A percentile compares a stretch with the other conserved stretches of the same genome.
These are phyloP conservation scores for Peromyscus eremicus DNA, from an alignment of 2,797 vertebrate genomes.

Conservation along the genomic window DNA sequence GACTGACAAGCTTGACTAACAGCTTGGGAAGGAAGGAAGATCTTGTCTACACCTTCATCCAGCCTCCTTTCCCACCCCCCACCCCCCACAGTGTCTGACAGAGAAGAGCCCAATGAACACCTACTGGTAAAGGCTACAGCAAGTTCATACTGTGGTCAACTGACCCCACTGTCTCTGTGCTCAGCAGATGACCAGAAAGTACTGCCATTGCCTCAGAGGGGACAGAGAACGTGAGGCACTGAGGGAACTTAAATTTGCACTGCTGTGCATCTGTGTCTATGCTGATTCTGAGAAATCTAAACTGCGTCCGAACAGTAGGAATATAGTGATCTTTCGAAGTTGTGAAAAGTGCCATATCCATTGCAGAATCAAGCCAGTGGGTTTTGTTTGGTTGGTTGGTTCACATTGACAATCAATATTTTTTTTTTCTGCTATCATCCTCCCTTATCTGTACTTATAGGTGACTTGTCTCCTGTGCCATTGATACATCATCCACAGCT, in stretches of 20 bases:
- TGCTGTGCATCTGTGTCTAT: not conserved
- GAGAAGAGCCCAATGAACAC: not conserved
- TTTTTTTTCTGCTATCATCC: not conserved
- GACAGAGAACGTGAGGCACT: not conserved
- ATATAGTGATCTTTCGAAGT: not conserved
- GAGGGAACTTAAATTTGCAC: not conserved
- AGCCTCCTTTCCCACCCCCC: too few species aligned
- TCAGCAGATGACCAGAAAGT: not conserved
- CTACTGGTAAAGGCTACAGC: not conserved
- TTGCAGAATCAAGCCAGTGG: not conserved
- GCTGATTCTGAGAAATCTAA: not conserved
- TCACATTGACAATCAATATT: not conserved
- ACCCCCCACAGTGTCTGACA: not conserved
- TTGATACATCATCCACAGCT: not conserved
- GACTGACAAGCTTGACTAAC: not conserved
- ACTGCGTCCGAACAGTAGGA: not conserved
- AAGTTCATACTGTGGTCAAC: too few species aligned
- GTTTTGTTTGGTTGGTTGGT: not conserved
- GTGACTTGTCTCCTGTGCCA: not conserved
- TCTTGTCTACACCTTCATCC: not conserved
- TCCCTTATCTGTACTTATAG: not conserved
- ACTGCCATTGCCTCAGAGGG: not conserved
- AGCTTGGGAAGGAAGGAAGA: not conserved
- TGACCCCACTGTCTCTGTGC: not conserved
- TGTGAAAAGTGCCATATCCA: not conserved